Conservation (phyloP, 2,113 vertebrate genomes). For the Psammodynastes pulverulentus region DNA sequence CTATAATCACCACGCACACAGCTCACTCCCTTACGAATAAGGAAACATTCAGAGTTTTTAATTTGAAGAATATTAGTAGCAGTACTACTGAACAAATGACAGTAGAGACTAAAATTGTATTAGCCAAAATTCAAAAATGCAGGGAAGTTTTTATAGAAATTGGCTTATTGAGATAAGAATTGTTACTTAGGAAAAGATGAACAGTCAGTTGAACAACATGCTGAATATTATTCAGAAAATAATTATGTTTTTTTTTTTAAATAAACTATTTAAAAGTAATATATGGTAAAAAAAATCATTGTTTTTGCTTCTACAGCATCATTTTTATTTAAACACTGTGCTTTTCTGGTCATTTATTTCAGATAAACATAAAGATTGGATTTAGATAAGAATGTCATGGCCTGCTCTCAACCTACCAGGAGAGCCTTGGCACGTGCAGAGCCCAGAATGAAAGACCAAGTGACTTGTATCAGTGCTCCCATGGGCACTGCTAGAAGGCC, state of each 20-base stretch:
- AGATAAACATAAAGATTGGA: neutral
- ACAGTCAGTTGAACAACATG: constrained; percentile 43
- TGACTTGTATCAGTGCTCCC: neutral
- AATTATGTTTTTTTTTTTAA: constrained; percentile 39
- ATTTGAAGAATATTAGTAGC: neutral
- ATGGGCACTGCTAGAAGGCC: neutral
- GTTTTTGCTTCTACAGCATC: neutral
- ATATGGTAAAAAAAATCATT: neutral
- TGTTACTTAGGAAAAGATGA: constrained; percentile 62
- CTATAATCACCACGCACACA: neutral
- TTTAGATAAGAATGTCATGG: neutral
- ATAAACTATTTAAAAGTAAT: constrained; percentile 45
- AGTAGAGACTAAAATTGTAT: neutral
- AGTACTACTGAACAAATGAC: neutral
- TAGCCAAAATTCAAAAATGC: neutral
- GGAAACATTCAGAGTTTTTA: neutral
- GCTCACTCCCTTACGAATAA: neutral
- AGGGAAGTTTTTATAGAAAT: constrained; percentile 38
- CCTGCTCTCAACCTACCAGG: neutral
- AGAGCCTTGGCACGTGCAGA: neutral
- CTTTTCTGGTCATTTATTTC: neutral
- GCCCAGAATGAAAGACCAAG: neutral
- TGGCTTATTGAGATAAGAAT: constrained; percentile 41
- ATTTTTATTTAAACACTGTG: neutral
- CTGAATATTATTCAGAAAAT: constrained; percentile 60